Conservation (phyloP, 2,888 invertebrate species). For the Baronia brevicornis region DNA sequence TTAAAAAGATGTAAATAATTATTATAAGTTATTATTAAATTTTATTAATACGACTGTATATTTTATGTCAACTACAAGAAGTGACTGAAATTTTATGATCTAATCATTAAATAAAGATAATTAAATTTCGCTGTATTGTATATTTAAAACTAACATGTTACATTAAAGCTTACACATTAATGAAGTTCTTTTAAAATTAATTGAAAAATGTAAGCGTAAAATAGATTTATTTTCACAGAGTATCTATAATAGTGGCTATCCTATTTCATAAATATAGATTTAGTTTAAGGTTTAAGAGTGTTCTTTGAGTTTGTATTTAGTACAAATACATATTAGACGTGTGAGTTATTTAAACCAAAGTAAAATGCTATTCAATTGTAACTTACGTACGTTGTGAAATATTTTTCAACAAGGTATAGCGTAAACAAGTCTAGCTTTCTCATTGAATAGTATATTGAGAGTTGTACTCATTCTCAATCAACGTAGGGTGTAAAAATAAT, state of each 20-base stretch:
- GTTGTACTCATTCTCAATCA: slow-evolving; percentile 34
- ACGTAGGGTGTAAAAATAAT: slow-evolving; percentile 39
- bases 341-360: slow-evolving; percentile 49
- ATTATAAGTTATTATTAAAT: slow-evolving; percentile 57
- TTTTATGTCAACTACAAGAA: slow-evolving; percentile 49
- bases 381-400: slow-evolving; percentile 29
- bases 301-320: slow-evolving; percentile 4
- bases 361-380: slow-evolving; percentile 37
- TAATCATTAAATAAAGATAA: slow-evolving; percentile 14
- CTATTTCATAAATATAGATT: no score
- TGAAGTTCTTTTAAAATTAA: no score
- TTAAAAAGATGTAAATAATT: slow-evolving; percentile 62
- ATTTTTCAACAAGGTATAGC: slow-evolving; percentile 32
- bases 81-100: slow-evolving; percentile 48
- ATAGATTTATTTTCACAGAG: no score
- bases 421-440: slow-evolving; percentile 33
- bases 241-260: no score
- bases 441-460: slow-evolving; percentile 33
- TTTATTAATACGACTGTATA: slow-evolving; percentile 43
- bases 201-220: no score
- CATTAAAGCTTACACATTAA: slow-evolving; percentile 15
- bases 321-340: slow-evolving; percentile 23
- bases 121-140: slow-evolving; percentile 30
- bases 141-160: slow-evolving; percentile 18
- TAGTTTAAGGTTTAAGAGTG: no score